Base-by-base conservation (phyloP, 2,888 invertebrate genomes). In the Cerceris rybyensis region DNA sequence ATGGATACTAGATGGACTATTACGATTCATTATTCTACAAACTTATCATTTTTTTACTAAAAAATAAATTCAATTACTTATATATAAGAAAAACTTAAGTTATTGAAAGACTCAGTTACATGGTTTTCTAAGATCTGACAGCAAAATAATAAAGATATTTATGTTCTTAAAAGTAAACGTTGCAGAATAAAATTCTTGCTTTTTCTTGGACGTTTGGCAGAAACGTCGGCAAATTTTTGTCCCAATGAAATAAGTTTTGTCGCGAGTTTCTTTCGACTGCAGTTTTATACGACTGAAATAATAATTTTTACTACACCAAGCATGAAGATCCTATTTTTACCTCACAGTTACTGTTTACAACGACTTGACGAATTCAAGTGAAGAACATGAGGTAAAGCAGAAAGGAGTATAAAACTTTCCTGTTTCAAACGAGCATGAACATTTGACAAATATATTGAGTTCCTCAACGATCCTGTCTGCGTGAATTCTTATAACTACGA, bases 271-370 rank as follows among this genome's bases (percentile, higher is more conserved):
- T 42, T 50, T 39, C 57, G 42, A 61, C 17, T 49, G 16, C 16
- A 11, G 13, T 28, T 57, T 2, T 28, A 50, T 14, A 13, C 11
- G 14, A 43, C 49, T 41, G 49, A 63, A 68, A 73, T 67, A 49
- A 49, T 52, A 52, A 69, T 52, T 69, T 69, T 69, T 63, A 63
- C 7, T 58, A 43, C 8, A 9, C 28, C 5, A 11, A 55, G 28
- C 28, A 17, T 13, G 50, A 69, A 43, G 11, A 11, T 6, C 14
- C 17, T 41, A 13, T 17, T 63, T 69, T 73, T 69, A 73, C 42
- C 9, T 2, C 57, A 9, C 16, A 6, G 39, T 61, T 67, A 61
- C 42, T 57, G n/a, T 57, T 50, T 46, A n/a, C 61, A 9, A 42
- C 16, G 52, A 7, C 0, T 49, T 7, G 9, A 52, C 42, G 7